Evolutionary conservation across 1,140 invertebrate genomes (phyloP).

Genomic region (Cheumatopsyche charites): DNA sequence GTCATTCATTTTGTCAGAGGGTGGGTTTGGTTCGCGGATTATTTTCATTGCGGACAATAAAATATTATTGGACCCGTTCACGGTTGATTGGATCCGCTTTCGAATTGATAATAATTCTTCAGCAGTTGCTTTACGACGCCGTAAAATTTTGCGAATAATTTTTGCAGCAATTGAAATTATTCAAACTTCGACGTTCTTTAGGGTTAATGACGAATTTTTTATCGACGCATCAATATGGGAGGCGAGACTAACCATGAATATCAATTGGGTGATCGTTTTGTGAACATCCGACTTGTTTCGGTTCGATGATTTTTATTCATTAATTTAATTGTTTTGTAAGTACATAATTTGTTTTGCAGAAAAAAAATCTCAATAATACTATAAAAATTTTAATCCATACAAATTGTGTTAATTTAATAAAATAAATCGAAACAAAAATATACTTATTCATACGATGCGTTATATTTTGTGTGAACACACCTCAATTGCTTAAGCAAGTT

Average conservation of each 20-base stretch:
- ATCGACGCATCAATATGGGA: constrained; percentile 14
- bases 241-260: constrained; percentile 4
- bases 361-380: too few species aligned
- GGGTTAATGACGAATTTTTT: constrained; percentile 17
- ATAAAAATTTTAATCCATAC: too few species aligned
- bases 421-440: too few species aligned
- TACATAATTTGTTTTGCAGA: too few species aligned
- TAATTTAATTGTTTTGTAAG: too few species aligned
- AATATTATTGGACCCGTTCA: constrained; percentile 30
- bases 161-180: constrained; percentile 9
- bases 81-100: constrained; percentile 21
- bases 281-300: too few species aligned
- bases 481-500: too few species aligned
- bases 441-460: too few species aligned
- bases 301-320: not conserved
- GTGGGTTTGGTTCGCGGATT: not conserved
- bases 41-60: constrained; percentile 33
- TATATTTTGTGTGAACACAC: too few species aligned
- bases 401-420: too few species aligned
- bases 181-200: constrained; percentile 10
- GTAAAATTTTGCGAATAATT: constrained; percentile 24
- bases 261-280: constrained; percentile 8
- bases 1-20: not conserved
- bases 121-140: constrained; percentile 22
- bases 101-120: constrained; percentile 31